Percentiles rank a stretch among this genome's conserved stretches.
Evolutionary conservation across 2,113 vertebrate genomes (phyloP).

Genomic region (Lasiurus borealis): DNA sequence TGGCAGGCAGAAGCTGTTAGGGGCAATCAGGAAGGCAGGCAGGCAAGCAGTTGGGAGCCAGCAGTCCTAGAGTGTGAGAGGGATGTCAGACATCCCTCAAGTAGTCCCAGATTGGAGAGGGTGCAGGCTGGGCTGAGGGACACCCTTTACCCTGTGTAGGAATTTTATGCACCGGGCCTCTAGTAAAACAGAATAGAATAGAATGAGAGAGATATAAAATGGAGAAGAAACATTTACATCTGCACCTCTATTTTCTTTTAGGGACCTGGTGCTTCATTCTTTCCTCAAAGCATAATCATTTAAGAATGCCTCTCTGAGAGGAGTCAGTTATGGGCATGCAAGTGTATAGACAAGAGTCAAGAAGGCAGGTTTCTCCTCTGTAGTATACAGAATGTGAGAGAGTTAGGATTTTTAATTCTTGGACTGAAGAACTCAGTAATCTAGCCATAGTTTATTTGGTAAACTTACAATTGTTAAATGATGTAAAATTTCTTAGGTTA

Average conservation of each 20-base stretch:
- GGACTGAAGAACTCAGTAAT: background rate
- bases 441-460: conserved; percentile 23
- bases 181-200: background rate
- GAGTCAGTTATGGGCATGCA: background rate
- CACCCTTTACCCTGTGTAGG: no score
- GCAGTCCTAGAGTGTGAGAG: no score
- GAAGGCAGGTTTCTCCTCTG: background rate
- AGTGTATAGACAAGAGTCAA: background rate
- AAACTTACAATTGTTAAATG: conserved; percentile 34
- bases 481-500: background rate
- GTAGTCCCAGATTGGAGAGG: no score
- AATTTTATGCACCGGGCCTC: no score
- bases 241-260: background rate
- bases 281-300: background rate
- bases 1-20: no score
- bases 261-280: background rate
- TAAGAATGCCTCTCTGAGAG: background rate
- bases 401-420: background rate
- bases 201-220: background rate
- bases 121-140: no score
- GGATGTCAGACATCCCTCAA: no score
- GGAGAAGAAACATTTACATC: background rate
- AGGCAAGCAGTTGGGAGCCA: no score
- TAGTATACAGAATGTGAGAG: background rate
- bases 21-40: no score